These are phyloP conservation scores for Drosophila sproati DNA, from an alignment of 1,140 invertebrate genomes.

Conservation along the genomic window DNA sequence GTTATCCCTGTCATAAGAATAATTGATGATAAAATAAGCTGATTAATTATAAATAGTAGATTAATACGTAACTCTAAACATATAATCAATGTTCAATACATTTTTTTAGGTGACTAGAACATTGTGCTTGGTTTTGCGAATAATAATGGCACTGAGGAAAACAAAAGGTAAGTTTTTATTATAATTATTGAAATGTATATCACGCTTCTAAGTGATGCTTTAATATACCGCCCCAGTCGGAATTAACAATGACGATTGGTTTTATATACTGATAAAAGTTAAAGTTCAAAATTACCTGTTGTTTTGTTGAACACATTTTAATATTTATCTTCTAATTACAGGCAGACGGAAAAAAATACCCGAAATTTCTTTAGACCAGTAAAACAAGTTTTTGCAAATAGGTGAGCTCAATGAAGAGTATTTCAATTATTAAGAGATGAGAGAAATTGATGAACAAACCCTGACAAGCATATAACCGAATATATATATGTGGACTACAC, in stretches of 20 bases:
- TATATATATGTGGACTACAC: conserved; percentile 32
- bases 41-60: conserved; percentile 11
- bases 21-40: conserved; percentile 69
- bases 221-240: conserved; percentile 61
- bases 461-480: conserved; percentile 58
- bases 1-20: conserved; percentile 80
- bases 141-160: not conserved
- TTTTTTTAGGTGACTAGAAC: conserved; percentile 13
- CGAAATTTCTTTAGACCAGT: not conserved
- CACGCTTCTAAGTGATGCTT: conserved; percentile 37
- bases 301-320: not conserved
- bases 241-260: conserved; percentile 59
- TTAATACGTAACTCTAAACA: not conserved
- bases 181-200: not conserved
- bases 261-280: conserved; percentile 21
- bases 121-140: too few species aligned
- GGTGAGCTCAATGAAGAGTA: not conserved
- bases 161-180: conserved; percentile 19
- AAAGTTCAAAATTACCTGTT: not conserved
- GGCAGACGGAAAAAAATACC: not conserved
- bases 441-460: conserved; percentile 35
- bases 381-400: not conserved
- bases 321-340: conserved; percentile 4
- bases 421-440: too few species aligned
- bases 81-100: not conserved